phyloP scores from a whole-genome alignment of 1,140 invertebrate genomes.

The Saccostrea cuccullata region DNA sequence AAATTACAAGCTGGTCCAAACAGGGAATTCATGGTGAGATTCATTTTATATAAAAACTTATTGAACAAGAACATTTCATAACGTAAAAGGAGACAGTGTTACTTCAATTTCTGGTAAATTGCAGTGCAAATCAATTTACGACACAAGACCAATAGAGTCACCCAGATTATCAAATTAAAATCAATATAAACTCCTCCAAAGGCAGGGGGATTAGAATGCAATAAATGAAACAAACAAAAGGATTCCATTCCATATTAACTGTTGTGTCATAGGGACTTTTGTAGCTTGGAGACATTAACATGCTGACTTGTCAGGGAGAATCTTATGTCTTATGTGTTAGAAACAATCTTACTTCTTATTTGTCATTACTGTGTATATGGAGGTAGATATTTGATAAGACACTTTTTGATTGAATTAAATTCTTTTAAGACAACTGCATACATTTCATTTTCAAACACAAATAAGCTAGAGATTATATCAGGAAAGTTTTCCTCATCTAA shows the following conservation, averaged over 20 bases:
- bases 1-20: not conserved
- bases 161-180: not conserved
- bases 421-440: no score
- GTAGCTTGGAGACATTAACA: not conserved
- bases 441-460: no score
- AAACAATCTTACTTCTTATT: no score
- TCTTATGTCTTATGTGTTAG: no score
- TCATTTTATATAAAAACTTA: no score
- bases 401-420: no score
- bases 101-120: not conserved
- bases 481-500: no score
- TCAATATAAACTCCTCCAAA: not conserved
- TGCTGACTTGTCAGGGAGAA: not conserved
- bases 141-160: no score
- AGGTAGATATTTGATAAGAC: no score
- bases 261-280: constrained; percentile 15
- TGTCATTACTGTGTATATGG: no score
- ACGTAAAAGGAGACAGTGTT: not conserved
- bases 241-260: not conserved
- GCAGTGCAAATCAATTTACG: not conserved
- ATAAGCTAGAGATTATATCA: no score
- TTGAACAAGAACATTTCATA: not conserved
- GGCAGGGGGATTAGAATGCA: not conserved
- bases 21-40: no score
- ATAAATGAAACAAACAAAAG: constrained; percentile 4